These are phyloP conservation scores for Okapia johnstoni DNA, from an alignment of 2,113 vertebrate species.

Conservation along the genomic window DNA sequence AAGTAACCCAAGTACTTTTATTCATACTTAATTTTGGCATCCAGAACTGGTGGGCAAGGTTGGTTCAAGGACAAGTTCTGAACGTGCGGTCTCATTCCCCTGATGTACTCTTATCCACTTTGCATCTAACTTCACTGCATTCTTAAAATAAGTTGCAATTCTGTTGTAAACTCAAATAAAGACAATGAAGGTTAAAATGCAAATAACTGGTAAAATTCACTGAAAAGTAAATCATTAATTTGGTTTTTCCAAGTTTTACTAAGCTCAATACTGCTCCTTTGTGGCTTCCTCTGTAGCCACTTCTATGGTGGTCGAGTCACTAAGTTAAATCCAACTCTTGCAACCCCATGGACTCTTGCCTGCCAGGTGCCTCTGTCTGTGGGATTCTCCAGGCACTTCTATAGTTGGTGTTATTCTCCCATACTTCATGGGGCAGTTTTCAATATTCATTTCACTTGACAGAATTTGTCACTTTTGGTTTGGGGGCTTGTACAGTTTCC, in stretches of 20 bases:
- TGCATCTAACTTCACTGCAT: background rate
- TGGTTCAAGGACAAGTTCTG: background rate
- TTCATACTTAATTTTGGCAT: background rate
- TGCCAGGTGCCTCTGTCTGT: background rate
- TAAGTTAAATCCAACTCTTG: background rate
- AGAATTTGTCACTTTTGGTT: background rate
- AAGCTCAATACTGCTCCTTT: background rate
- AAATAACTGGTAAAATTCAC: background rate
- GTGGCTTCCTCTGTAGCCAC: background rate
- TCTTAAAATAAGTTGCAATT: conserved; percentile 3
- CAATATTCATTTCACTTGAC: background rate
- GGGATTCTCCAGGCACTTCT: background rate
- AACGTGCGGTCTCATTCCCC: background rate
- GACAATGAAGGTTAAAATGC: background rate
- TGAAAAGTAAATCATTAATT: background rate
- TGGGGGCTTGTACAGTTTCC: background rate
- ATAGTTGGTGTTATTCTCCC: background rate
- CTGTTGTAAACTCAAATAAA: background rate
- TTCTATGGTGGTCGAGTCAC: fast-evolving
- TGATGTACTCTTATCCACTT: background rate
- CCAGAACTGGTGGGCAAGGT: background rate
- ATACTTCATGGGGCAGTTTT: background rate
- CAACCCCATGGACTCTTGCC: background rate
- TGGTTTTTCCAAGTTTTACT: background rate
- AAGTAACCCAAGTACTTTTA: background rate